Percentiles rank a stretch among this genome's conserved stretches.
Evolutionary conservation across 2,888 invertebrate species (phyloP).

Genomic region (Conomelus anceps): DNA sequence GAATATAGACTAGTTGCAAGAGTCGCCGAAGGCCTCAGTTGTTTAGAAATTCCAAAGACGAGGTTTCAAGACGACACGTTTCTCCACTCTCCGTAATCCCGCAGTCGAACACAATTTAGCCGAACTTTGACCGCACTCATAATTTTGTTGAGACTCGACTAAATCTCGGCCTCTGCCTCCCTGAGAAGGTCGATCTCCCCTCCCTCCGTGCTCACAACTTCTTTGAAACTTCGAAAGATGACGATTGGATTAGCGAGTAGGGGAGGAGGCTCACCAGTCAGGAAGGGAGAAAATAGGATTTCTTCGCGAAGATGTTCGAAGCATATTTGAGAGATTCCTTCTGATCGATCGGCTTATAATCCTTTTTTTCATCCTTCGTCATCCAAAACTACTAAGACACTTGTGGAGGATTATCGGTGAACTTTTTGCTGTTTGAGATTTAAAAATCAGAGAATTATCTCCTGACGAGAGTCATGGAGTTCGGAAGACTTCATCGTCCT

Average conservation of each 20-base stretch:
- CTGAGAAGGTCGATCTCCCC: background rate
- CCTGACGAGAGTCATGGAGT: background rate
- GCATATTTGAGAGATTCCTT: too few species aligned
- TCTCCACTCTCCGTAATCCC: constrained; percentile 7
- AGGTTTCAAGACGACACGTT: constrained; percentile 6
- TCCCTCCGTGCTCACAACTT: background rate
- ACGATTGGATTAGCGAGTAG: constrained; percentile 3
- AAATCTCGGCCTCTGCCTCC: background rate
- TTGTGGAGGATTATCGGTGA: background rate
- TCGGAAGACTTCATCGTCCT: background rate
- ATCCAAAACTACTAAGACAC: background rate
- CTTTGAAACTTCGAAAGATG: background rate
- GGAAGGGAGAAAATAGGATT: background rate
- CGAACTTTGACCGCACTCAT: constrained; percentile 12
- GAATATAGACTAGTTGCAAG: background rate
- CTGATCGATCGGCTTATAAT: background rate
- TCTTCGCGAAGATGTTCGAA: background rate
- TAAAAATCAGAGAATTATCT: background rate
- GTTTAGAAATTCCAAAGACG: background rate
- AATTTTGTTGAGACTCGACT: background rate
- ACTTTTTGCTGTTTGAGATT: background rate
- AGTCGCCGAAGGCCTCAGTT: background rate
- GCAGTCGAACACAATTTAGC: constrained; percentile 2
- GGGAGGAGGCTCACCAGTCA: background rate
- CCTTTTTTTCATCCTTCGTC: background rate